Evolutionary conservation across 2,797 vertebrate species (phyloP), one percentile per base, ranked within the genome.

Genomic region (Mormyrops boulengeri): DNA sequence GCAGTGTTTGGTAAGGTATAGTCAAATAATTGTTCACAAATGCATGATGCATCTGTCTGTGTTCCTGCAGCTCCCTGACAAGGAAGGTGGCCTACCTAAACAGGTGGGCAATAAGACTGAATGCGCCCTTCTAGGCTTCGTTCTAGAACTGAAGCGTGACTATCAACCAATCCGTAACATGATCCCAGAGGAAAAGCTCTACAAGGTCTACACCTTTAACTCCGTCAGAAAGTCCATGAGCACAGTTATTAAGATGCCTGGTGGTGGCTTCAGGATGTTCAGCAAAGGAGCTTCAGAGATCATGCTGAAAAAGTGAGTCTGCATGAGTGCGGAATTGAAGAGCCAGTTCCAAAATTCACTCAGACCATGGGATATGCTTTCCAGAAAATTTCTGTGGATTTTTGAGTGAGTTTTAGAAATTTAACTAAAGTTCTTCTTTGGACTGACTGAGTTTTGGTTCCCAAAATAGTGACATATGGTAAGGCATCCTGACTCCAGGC

Each of bases 141-240:
- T 96, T 88, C 93, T 97, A 88, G 96, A 98, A 85, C 92, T 99
- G 92, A 96, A 94, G 90, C 96, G 96, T 91, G 97, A 99, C 93
- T 99, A 98, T 3, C 97, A 99, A 93, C 93, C 94, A 0, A 93
- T 97, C 47, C 96, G 98, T 88, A 96, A 92, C 62, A 95, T 97
- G 91, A 97, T 97, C 92, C 98, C 98, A 0, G 98, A 99, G 90
- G 98, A 99, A 94, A 98, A 96, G 73, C 96, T 99, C 6, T 99
- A 97, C 92, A 99, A 99, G 90, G 98, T 99, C 69, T 99, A 99
- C 94, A 99, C 98, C 0, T 99, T 99, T 94, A 99, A 99, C 94
- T 99, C 98, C 0, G 97, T 97, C 6, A 96, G 98, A 90, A 99
- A 99, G 92, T 99, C 98, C 69, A 99, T 99, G 98, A 99, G 98